Percentiles rank a stretch among this genome's conserved stretches.
Evolutionary conservation across 2,888 invertebrate genomes (phyloP).

Genomic region (Ophion costatus): DNA sequence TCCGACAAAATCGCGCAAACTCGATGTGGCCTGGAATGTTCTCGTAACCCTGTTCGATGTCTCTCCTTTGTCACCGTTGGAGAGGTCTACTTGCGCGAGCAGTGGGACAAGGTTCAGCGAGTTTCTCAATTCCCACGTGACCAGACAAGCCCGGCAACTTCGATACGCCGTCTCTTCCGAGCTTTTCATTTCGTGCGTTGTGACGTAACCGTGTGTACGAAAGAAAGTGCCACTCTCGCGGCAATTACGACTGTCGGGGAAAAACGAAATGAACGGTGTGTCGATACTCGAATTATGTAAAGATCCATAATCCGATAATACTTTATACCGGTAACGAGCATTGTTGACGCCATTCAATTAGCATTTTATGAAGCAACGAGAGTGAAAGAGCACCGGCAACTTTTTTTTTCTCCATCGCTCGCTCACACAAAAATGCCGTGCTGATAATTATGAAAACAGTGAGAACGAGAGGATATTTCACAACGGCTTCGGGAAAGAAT

Average conservation of each 20-base stretch:
- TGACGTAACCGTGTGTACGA: not conserved
- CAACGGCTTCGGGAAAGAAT: not conserved
- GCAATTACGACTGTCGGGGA: not conserved
- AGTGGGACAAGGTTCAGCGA: constrained; percentile 25
- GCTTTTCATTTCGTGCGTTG: constrained; percentile 6
- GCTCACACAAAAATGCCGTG: not conserved
- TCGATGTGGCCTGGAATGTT: not conserved
- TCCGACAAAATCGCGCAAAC: not conserved
- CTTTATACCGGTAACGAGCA: not conserved
- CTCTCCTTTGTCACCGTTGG: constrained; percentile 50
- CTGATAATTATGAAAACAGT: not conserved
- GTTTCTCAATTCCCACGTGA: constrained; percentile 22
- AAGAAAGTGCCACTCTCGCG: constrained; percentile 3
- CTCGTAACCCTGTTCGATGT: constrained; percentile 7
- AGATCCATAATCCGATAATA: not conserved
- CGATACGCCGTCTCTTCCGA: not conserved
- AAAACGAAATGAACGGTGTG: not conserved
- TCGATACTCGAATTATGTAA: constrained; percentile 9
- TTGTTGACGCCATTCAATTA: constrained; percentile 17
- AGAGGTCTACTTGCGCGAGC: constrained; percentile 30
- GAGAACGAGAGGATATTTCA: not conserved
- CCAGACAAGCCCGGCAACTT: not conserved
- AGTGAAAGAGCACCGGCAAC: not conserved
- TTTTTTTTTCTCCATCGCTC: not conserved
- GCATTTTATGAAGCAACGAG: constrained; percentile 4